Evolutionary conservation across 2,888 invertebrate genomes (phyloP), one percentile per base, ranked within the genome.

Genomic region (Sphecodes monilicornis): DNA sequence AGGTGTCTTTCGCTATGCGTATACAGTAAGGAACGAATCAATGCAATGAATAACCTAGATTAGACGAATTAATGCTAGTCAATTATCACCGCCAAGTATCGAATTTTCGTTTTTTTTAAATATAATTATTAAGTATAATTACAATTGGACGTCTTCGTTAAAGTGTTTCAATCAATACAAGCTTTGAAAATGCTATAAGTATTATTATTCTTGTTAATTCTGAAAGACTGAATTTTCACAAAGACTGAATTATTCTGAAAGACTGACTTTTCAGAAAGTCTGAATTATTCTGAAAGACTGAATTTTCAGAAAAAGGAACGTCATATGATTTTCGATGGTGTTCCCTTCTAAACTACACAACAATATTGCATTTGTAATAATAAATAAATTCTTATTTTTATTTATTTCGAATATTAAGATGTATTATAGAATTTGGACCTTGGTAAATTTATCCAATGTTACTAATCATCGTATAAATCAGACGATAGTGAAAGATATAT

Each of bases 1-100:
- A 73, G 39, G 68, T 68, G 26, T 54, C 64, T 32, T 39, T 73
- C 43, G 13, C 29, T 57, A 41, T 41, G 73, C 76, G 60, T 73
- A 64, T 68, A 84, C 43, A 13, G 22, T n/a, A 39, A 36, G 22
- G n/a, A n/a, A 22, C 39, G 68, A n/a, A 68, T 39, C 39, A n/a
- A n/a, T 68, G 68, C 68, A 68, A 68, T 13, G 39, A 41, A n/a
- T 13, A 39, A 13, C 64, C 18, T n/a, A n/a, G 10, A 11, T 8
- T n/a, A n/a, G 10, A 11, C 26, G 10, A 29, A 13, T 41, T 41
- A 11, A 5, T 57, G n/a, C 10, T 36, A 22, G 3, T 22, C 36
- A 10, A 64, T 32, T 36, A 11, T 68, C 5, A n/a, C n/a, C 36
- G 4, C 5, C n/a, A 68, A 36, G 39, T n/a, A n/a, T 10, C 0